Evolutionary conservation across 2,797 vertebrate species (phyloP).

Genomic region (Limosa lapponica): DNA sequence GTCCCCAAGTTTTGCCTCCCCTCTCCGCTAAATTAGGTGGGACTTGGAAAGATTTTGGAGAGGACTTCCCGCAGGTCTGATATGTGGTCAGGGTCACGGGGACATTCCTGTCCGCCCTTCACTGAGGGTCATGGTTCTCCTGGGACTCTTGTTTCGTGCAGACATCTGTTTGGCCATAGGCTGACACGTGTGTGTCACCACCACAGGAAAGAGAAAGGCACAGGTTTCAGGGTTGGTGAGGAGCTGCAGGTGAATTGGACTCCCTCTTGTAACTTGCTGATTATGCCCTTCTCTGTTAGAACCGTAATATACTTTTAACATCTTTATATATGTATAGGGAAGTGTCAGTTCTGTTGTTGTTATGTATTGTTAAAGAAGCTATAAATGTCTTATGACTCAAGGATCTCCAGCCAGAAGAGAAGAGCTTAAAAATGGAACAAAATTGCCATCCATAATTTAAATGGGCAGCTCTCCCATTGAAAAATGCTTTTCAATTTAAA

Average conservation of each 20-base stretch:
- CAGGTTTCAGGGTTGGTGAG: neutral
- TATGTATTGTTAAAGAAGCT: conserved; percentile 8
- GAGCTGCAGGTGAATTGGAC: neutral
- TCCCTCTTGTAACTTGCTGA: neutral
- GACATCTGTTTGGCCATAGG: neutral
- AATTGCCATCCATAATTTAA: conserved; percentile 55
- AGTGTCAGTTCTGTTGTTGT: neutral
- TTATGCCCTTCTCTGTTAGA: neutral
- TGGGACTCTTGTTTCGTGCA: neutral
- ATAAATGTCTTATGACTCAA: conserved; percentile 24
- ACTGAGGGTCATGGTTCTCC: neutral
- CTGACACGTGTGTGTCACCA: neutral
- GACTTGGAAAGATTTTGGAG: neutral
- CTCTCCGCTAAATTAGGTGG: neutral
- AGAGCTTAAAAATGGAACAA: conserved; percentile 30
- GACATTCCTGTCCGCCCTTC: neutral
- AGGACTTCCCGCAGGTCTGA: neutral
- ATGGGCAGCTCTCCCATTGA: conserved; percentile 24
- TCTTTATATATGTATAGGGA: neutral
- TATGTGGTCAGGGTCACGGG: neutral
- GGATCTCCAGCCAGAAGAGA: conserved; percentile 24
- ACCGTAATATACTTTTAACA: neutral
- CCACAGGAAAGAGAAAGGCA: rapidly evolving
- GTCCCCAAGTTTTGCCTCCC: neutral
- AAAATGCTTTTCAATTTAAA: conserved; percentile 67